A percentile compares a stretch with the other conserved stretches of the same genome.
These are phyloP conservation scores for Caenorhabditis uteleia DNA, from an alignment of 2,888 invertebrate species.

Conservation along the genomic window DNA sequence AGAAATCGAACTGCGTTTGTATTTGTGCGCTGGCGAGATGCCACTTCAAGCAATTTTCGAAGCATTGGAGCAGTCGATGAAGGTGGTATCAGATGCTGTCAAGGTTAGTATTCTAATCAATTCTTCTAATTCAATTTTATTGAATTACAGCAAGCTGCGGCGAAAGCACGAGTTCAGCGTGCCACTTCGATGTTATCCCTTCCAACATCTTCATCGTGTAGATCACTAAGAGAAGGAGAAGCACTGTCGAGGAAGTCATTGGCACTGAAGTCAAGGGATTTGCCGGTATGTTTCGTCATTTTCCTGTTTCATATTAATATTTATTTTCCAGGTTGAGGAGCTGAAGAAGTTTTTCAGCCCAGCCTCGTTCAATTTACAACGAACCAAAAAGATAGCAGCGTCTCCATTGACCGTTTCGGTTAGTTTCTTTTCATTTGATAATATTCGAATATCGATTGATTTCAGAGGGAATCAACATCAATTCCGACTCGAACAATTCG, in stretches of 20 bases:
- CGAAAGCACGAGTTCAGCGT: constrained; percentile 17
- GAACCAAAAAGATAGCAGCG: constrained; percentile 11
- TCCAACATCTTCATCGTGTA: constrained; percentile 7
- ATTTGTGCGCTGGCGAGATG: constrained; percentile 27
- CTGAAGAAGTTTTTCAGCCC: constrained; percentile 26
- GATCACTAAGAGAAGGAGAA: constrained; percentile 31
- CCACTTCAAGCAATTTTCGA: constrained; percentile 29
- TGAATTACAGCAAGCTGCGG: constrained; percentile 16
- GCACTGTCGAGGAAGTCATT: constrained; percentile 24
- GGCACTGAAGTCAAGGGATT: constrained; percentile 30
- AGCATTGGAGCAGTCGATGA: constrained; percentile 25
- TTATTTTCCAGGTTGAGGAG: too few relatives aligned
- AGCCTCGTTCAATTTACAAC: constrained; percentile 15
- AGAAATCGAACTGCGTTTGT: constrained; percentile 21
- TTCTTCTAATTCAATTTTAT: not conserved
- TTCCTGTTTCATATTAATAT: too few relatives aligned
- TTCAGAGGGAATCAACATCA: not conserved
- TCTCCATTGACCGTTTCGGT: constrained; percentile 13
- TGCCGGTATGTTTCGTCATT: too few relatives aligned
- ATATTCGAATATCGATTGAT: not conserved
- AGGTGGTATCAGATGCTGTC: constrained; percentile 21
- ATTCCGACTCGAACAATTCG: constrained; percentile 25
- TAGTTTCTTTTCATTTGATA: too few relatives aligned
- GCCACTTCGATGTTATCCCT: constrained; percentile 26
- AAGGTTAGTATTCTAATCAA: constrained; percentile 8